Percentiles rank a stretch among this genome's conserved stretches.
Evolutionary conservation across 2,113 vertebrate species (phyloP).

Genomic region (Bubo blakistoni): DNA sequence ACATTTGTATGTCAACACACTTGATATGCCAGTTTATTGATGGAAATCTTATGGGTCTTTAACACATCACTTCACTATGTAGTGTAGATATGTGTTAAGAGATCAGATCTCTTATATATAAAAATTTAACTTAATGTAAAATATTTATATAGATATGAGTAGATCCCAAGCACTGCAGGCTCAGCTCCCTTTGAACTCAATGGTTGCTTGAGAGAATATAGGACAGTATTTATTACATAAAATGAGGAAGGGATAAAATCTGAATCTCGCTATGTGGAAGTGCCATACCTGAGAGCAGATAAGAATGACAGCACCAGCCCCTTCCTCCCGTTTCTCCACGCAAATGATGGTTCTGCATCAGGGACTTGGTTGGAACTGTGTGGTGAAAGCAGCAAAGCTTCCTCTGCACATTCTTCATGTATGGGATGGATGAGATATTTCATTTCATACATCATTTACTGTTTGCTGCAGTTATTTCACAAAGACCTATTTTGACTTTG

Average conservation of each 20-base stretch:
- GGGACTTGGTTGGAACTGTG: background rate
- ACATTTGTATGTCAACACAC: background rate
- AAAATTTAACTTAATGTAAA: background rate
- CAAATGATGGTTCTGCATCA: conserved; percentile 16
- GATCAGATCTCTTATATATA: background rate
- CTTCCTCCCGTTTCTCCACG: background rate
- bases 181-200: background rate
- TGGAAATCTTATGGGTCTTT: background rate
- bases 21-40: background rate
- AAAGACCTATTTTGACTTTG: conserved; percentile 55
- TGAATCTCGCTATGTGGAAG: background rate
- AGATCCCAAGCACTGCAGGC: background rate
- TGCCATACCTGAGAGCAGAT: background rate
- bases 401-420: conserved; percentile 7
- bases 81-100: background rate
- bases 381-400: conserved; percentile 24
- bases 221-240: background rate
- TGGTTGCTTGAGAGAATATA: background rate
- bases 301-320: conserved; percentile 24
- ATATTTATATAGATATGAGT: background rate
- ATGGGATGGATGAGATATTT: conserved; percentile 25
- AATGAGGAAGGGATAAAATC: background rate
- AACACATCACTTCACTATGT: background rate
- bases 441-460: conserved; percentile 65
- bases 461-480: conserved; percentile 42